Percentiles rank a stretch among this genome's conserved stretches.
Evolutionary conservation across 2,888 invertebrate species (phyloP).

Genomic region (Andrena fulva): DNA sequence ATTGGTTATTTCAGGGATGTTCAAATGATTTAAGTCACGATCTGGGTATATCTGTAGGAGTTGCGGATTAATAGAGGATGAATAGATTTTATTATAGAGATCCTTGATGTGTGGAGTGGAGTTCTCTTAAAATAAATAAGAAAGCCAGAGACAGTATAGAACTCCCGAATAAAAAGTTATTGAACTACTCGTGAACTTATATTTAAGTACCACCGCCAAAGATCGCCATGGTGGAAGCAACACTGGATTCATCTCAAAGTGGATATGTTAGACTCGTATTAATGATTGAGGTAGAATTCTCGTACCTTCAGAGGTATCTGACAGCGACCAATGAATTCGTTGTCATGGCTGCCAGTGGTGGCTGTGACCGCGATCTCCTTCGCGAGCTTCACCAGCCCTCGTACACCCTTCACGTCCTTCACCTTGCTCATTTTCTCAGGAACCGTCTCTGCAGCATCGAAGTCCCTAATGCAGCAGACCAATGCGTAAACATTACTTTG

Average conservation of each 20-base stretch:
- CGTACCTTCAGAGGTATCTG: constrained; percentile 93
- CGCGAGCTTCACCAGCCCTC: constrained; percentile 93
- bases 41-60: too few relatives aligned
- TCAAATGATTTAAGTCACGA: too few relatives aligned
- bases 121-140: too few relatives aligned
- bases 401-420: constrained; percentile 93
- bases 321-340: constrained; percentile 97
- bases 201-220: too few relatives aligned
- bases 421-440: constrained; percentile 95
- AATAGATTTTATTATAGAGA: not conserved
- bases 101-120: too few relatives aligned
- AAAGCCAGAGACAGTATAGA: too few relatives aligned
- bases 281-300: not conserved
- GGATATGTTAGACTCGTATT: too few relatives aligned
- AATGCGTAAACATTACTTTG: not conserved
- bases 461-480: constrained; percentile 88
- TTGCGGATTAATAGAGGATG: not conserved
- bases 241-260: too few relatives aligned
- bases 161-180: too few relatives aligned
- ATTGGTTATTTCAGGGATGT: not conserved
- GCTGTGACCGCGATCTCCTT: constrained; percentile 97
- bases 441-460: constrained; percentile 95
- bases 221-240: too few relatives aligned
- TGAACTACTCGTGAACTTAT: too few relatives aligned
- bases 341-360: constrained; percentile 96